Evolutionary conservation across 2,797 vertebrate genomes (phyloP).

Genomic region (Dallia pectoralis): DNA sequence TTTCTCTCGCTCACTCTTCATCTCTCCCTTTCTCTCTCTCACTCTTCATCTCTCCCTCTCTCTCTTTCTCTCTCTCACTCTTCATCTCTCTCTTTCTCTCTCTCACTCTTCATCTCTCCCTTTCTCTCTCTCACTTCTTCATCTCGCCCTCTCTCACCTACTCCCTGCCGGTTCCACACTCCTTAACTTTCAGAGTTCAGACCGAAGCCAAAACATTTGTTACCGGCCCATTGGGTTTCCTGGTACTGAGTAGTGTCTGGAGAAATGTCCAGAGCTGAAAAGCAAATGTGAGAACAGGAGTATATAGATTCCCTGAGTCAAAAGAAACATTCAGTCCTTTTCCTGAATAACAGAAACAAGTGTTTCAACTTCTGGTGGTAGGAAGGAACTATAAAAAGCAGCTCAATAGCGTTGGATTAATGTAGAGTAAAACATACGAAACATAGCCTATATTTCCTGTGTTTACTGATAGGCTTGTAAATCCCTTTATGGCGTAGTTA

Average conservation of each 20-base stretch:
- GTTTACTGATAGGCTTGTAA: conserved; percentile 23
- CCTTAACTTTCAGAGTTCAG: conserved; percentile 50
- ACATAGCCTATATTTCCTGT: conserved; percentile 24
- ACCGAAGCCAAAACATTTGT: conserved; percentile 77
- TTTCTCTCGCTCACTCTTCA: no score
- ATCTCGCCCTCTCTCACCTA: no score
- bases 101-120: no score
- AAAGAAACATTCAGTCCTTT: conserved; percentile 53
- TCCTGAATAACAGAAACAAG: conserved; percentile 46
- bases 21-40: no score
- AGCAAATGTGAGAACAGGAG: conserved; percentile 65
- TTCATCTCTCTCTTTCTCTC: neutral
- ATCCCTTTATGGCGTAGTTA: conserved; percentile 37
- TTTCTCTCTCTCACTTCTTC: neutral
- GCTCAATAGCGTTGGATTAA: neutral
- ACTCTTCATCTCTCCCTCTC: no score
- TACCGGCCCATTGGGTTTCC: conserved; percentile 70
- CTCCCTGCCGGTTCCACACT: neutral
- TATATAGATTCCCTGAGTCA: conserved; percentile 57
- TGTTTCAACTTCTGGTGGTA: conserved; percentile 23
- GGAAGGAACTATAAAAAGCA: neutral
- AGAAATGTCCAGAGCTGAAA: conserved; percentile 54
- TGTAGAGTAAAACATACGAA: conserved; percentile 17
- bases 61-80: no score
- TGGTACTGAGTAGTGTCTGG: conserved; percentile 33